Evolutionary conservation across 2,888 invertebrate species (phyloP), one percentile per base, ranked within the genome.

Genomic region (Leucophenga maculata): DNA sequence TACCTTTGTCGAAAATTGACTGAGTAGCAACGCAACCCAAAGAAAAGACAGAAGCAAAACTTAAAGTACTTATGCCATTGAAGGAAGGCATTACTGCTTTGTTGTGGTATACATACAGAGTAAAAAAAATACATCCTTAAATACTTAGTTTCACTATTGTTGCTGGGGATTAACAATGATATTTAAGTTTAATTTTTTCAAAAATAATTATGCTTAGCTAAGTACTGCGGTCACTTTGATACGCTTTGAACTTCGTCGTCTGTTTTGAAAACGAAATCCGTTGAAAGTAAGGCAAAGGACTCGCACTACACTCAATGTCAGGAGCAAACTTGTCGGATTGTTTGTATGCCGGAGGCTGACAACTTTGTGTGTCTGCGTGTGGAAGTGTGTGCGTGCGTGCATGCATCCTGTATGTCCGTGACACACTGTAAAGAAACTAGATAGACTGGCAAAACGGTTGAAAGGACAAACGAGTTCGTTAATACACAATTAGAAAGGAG

Each of bases 61-160:
- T 39, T 39, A 39, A 39, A 39, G 39, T 39, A 39, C 39, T 39
- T 39, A 39, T 11, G 16, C 16, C 14, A 50, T 11, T 50, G 18
- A 18, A 46, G 18, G 20, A 62, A 20, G n/a, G 22, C 44, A 48
- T n/a, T 39, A 39, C 31, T 3, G 44, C 80, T 82, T 80, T 80
- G 79, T 84, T 84, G 83, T 82, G 83, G 76, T 72, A 55, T 16
- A n/a, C n/a, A n/a, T n/a, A n/a, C n/a, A n/a, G n/a, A n/a, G 31
- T 22, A 6, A 16, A 26, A 20, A 11, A 18, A 22, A 6, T 13
- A 57, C 57, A 13, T 14, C 11, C 54, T 20, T 14, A 31, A 57
- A 13, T 57, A 13, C 22, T 55, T 22, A 22, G 26, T 14, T 32
- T 6, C 32, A 32, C 4, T 39, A 39, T 39, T 39, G 39, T 39